These are phyloP conservation scores for Macrotrachela quadricornifera DNA, from an alignment of 1,140 invertebrate genomes.

Conservation along the genomic window DNA sequence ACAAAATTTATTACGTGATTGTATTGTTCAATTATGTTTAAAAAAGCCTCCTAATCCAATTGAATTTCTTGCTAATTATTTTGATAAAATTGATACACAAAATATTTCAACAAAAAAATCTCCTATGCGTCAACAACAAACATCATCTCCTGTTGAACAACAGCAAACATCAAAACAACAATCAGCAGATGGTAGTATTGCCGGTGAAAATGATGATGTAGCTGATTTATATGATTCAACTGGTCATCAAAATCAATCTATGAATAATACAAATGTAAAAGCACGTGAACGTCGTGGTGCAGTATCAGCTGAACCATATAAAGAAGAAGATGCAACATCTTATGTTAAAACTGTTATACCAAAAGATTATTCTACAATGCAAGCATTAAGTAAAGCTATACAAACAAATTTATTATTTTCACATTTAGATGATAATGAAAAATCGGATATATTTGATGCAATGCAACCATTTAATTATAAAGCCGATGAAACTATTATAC, in stretches of 20 bases:
- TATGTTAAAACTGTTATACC: conserved; percentile 98
- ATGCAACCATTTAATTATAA: conserved; percentile 94
- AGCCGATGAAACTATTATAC: conserved; percentile 81
- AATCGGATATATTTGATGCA: conserved; percentile 59
- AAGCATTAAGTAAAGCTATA: conserved; percentile 83
- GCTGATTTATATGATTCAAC: no score
- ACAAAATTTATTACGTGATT: conserved; percentile 82
- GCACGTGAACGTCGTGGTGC: conserved; percentile 46
- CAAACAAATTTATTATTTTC: conserved; percentile 87
- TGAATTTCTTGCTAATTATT: conserved; percentile 79
- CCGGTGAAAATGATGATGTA: no score
- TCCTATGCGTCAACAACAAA: no score
- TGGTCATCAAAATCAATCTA: no score
- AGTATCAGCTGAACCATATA: conserved; percentile 83
- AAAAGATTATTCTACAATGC: conserved; percentile 99
- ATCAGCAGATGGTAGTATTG: no score
- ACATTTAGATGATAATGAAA: conserved; percentile 89
- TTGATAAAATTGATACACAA: conserved; percentile 90
- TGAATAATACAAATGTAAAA: no score
- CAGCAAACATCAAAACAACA: no score
- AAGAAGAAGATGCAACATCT: conserved; percentile 85
- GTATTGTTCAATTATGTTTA: conserved; percentile 89
- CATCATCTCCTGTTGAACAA: no score
- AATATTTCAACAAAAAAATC: no score
- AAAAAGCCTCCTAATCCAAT: conserved; percentile 86